Base-by-base conservation (phyloP, 2,113 vertebrate species). In the Crotophaga sulcirostris region DNA sequence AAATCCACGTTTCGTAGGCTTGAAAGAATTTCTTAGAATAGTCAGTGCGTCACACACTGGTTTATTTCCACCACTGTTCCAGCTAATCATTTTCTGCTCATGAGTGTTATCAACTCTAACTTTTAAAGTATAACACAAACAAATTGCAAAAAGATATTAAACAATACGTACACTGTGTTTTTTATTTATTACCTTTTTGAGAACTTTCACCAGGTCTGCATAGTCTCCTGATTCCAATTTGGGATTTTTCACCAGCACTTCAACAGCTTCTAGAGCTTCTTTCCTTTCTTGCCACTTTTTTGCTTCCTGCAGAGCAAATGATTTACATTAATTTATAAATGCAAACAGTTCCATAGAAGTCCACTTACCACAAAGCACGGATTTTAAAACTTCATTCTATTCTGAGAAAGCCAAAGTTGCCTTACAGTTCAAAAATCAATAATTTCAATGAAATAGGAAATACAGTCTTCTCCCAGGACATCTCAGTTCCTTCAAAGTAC, bases 231-330 rank as follows among this genome's bases (percentile, higher is more conserved):
- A 98, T 97, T 99, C 99, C 74, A 99, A 70, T 96, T 99, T 99
- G 62, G 99, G 99, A 82, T 99, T 99, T 98, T 99, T 99, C 55
- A 98, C 96, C 49, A 99, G 97, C 38, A 96, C 10, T 93, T 99
- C 99, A 16, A 99, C 90, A 74, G 99, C 98, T 94, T 99, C 99
- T 94, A 99, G 96, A 56, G 98, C 99, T 96, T 99, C 99, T 96
- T 99, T 99, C 86, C 99, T 98, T 96, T 99, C 99, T 96, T 99
- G 99, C 99, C 99, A 99, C 96, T 99, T 99, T 97, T 99, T 99
- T 80, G 99, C 99, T 97, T 99, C 99, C 99, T 99, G 92, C 11
- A 97, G 69, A 52, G 74, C 25, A 98, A 86, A 67, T 20, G 67
- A 84, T 80, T 83, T 23, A 45, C 3, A 51, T 64, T 70, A 9